Evolutionary conservation across 2,888 invertebrate species (phyloP).

Genomic region (Lasioglossum vierecki): DNA sequence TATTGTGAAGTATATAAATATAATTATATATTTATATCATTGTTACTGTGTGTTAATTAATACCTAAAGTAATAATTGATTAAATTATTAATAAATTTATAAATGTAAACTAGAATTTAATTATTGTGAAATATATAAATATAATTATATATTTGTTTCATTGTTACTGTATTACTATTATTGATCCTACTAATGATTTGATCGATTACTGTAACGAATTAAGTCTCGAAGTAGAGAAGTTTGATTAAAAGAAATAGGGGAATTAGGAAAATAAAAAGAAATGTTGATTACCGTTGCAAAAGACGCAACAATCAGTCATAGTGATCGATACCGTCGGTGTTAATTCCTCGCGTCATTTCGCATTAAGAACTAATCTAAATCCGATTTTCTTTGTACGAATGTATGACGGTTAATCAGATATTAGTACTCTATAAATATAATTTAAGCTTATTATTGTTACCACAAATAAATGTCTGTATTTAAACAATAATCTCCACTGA

Average conservation of each 20-base stretch:
- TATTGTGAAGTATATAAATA: no score
- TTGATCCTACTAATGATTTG: no score
- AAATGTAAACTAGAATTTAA: no score
- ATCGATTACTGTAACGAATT: background rate
- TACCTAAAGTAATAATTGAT: no score
- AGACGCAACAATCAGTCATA: background rate
- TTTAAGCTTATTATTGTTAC: background rate
- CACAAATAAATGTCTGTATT: background rate
- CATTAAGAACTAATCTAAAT: constrained; percentile 24
- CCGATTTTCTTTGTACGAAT: background rate
- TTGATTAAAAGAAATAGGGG: background rate
- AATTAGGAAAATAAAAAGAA: background rate
- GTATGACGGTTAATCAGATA: background rate
- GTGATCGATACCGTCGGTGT: background rate
- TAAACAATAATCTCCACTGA: background rate
- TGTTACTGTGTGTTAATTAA: no score
- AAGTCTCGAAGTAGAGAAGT: background rate
- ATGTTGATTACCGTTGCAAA: background rate
- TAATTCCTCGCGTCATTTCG: background rate
- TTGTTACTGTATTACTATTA: no score
- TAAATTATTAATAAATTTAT: background rate
- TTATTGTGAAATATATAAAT: no score
- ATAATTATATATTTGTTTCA: no score
- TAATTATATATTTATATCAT: no score
- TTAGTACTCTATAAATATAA: background rate